Evolutionary conservation across 2,797 vertebrate genomes (phyloP), one percentile per base, ranked within the genome.

Genomic region (Platyrinchus mystaceus): DNA sequence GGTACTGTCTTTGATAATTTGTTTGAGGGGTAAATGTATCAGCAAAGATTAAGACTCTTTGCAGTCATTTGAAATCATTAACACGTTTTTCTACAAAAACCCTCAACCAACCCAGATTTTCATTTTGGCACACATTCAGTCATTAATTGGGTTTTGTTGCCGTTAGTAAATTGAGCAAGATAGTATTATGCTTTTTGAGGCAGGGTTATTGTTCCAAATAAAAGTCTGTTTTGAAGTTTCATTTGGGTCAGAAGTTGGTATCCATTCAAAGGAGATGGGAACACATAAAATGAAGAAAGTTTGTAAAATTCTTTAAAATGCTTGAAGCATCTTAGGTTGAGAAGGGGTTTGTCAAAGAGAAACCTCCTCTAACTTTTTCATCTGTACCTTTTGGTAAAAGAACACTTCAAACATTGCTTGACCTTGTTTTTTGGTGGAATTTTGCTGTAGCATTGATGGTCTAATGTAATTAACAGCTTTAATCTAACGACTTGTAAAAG

Each of bases 121-220:
- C 17, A 63, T 87, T 90, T 86, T 92, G 89, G 92, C 79, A 63
- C 47, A 37, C 59, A 68, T 78, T 86, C 59, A 87, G 3, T 66
- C 73, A 69, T 89, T 93, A 96, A 91, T 95, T 95, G 79, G 92
- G 84, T 84, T 89, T 94, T 95, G 93, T 95, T 96, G 84, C 62
- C 5, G 17, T 93, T 95, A 85, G 78, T 87, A 95, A 93, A 85
- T 93, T 93, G 66, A 92, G 82, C 84, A 95, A 89, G 74, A 87
- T 93, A 78, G 23, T 69, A 58, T 81, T 90, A 85, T 46, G 76
- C 71, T 93, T 90, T 93, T 75, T 90, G 83, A 95, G 67, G n/a
- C 75, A 92, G 76, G 37, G 52, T 79, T 90, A 55, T 95, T 90
- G 41, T 93, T 87, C 63, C 88, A 90, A 90, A 83, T 84, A 73